Evolutionary conservation across 2,113 vertebrate species (phyloP).

Genomic region (Hydrochoerus hydrochaeris): DNA sequence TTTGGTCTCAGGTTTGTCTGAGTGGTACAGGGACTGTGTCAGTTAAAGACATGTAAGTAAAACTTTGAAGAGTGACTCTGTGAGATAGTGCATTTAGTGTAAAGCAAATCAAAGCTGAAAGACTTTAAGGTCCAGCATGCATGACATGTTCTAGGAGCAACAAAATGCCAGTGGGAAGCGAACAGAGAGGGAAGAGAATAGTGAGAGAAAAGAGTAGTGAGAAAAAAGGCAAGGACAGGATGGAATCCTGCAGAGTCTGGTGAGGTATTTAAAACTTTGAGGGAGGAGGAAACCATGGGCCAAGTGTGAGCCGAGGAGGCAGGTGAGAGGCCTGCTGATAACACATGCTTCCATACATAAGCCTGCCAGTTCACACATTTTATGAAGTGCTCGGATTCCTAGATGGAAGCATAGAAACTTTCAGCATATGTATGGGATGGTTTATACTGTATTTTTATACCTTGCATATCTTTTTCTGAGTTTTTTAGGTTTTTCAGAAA

Average conservation of each 20-base stretch:
- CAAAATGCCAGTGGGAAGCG: neutral
- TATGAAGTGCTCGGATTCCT: neutral
- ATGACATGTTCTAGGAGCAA: neutral
- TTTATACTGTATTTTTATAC: neutral
- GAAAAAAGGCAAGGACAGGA: neutral
- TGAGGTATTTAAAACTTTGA: neutral
- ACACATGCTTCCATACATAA: neutral
- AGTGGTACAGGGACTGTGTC: rapidly evolving
- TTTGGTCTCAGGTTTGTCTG: neutral
- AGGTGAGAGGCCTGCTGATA: neutral
- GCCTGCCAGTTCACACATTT: neutral
- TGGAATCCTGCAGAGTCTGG: neutral
- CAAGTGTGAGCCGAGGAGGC: no score
- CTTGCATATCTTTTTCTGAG: neutral
- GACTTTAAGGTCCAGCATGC: neutral
- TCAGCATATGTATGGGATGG: neutral
- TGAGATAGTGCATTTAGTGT: neutral
- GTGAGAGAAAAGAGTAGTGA: neutral
- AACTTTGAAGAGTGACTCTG: neutral
- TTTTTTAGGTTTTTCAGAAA: neutral
- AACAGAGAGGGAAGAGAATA: neutral
- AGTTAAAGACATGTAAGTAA: neutral
- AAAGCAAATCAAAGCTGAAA: neutral
- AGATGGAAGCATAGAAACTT: neutral
- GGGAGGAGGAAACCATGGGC: rapidly evolving